Evolutionary conservation across 1,140 invertebrate genomes (phyloP).

Genomic region (Nomia melanderi): DNA sequence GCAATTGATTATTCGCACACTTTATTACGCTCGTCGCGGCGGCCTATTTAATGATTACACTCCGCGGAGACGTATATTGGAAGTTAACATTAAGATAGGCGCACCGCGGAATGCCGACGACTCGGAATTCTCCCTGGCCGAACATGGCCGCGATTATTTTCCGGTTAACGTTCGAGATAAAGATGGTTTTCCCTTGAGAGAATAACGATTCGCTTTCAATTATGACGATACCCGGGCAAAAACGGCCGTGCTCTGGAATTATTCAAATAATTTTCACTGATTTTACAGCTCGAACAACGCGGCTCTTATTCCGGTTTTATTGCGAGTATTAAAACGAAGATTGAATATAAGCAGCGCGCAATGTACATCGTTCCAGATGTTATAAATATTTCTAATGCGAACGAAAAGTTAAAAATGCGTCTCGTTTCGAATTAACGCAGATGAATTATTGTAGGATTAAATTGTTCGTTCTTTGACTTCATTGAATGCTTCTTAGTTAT

Average conservation of each 20-base stretch:
- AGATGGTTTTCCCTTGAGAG: neutral
- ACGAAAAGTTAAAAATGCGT: no score
- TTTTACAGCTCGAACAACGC: neutral
- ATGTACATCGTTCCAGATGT: no score
- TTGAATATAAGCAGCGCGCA: no score
- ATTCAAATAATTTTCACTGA: neutral
- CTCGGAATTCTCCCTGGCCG: neutral
- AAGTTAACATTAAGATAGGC: neutral
- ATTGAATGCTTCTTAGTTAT: no score
- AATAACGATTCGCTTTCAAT: neutral
- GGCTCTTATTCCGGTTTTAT: neutral
- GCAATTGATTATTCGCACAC: slow-evolving; percentile 24
- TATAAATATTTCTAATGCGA: no score
- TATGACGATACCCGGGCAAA: neutral
- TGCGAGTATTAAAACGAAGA: no score
- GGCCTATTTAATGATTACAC: slow-evolving; percentile 19
- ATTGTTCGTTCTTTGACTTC: no score
- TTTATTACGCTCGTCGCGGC: slow-evolving; percentile 22
- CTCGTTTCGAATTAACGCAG: no score
- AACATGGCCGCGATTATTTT: neutral
- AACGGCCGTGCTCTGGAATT: neutral
- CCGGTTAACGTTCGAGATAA: neutral
- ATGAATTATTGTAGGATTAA: no score
- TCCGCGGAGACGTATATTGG: neutral
- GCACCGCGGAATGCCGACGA: neutral